Evolutionary conservation across 2,797 vertebrate genomes (phyloP).

Genomic region (Hozukius guyotensis): DNA sequence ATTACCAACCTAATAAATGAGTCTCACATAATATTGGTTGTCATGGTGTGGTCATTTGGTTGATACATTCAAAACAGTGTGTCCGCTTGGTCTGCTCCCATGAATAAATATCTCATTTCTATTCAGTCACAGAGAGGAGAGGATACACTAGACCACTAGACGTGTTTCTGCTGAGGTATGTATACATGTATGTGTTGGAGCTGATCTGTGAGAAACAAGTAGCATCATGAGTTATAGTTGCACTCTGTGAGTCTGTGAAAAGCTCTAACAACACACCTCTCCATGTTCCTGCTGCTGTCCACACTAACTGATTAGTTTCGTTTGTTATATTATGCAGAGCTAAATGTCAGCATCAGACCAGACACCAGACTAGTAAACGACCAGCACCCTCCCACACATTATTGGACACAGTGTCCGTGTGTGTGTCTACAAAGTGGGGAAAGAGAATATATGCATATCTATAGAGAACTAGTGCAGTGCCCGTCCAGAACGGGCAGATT

Average conservation of each 20-base stretch:
- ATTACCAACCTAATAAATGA: slow-evolving; percentile 49
- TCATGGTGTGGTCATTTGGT: not conserved
- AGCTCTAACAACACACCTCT: not conserved
- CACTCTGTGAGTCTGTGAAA: not conserved
- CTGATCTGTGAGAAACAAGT: not conserved
- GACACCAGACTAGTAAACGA: slow-evolving; percentile 45
- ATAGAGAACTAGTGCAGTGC: not conserved
- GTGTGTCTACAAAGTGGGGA: not conserved
- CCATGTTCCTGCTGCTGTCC: slow-evolving; percentile 1
- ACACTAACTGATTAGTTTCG: slow-evolving; percentile 26
- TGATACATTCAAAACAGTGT: slow-evolving; percentile 16
- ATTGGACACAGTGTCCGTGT: not conserved
- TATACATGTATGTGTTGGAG: not conserved
- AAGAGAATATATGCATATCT: not conserved
- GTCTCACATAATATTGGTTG: slow-evolving; percentile 1
- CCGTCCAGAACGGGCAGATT: too few relatives aligned
- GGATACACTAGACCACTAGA: not conserved
- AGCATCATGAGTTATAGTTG: not conserved
- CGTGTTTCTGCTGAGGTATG: not conserved
- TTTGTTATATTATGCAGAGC: slow-evolving; percentile 16
- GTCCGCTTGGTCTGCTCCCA: not conserved
- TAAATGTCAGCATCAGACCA: slow-evolving; percentile 55
- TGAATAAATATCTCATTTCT: slow-evolving; percentile 12
- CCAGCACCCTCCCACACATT: slow-evolving; percentile 24
- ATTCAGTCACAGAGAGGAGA: not conserved